Evolutionary conservation across 2,797 vertebrate species (phyloP).

Genomic region (Amblyopsis hoosieri): DNA sequence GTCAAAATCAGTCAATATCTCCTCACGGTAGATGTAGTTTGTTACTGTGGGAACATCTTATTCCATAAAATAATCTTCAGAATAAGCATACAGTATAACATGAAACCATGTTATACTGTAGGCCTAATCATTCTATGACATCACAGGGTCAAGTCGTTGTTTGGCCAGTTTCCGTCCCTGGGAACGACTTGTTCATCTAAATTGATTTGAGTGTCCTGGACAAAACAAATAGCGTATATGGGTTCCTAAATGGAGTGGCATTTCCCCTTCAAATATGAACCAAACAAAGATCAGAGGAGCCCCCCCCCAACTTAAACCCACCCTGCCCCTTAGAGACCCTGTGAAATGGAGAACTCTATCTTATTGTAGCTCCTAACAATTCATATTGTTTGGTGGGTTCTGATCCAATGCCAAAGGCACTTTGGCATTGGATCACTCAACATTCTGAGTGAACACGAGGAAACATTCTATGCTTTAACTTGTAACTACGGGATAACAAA

Average conservation of each 20-base stretch:
- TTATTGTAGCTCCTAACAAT: constrained; percentile 46
- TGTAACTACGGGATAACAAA: constrained; percentile 34
- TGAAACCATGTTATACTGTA: background rate
- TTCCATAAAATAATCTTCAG: background rate
- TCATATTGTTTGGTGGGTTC: constrained; percentile 56
- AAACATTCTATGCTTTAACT: constrained; percentile 19
- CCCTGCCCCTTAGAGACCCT: constrained; percentile 2
- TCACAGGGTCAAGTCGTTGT: background rate
- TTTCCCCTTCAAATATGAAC: constrained; percentile 24
- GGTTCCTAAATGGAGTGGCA: constrained; percentile 5
- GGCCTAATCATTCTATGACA: too few species aligned
- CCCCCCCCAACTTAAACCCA: background rate
- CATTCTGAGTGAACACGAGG: constrained; percentile 12
- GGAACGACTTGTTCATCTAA: background rate
- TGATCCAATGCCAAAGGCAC: constrained; percentile 42
- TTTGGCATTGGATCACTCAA: constrained; percentile 14
- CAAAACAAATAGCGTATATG: constrained; percentile 1
- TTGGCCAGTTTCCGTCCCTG: background rate
- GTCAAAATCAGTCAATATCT: too few species aligned
- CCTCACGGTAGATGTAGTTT: too few species aligned
- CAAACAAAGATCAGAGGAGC: constrained; percentile 30
- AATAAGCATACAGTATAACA: too few species aligned
- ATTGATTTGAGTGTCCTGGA: background rate
- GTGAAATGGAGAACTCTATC: constrained; percentile 43
- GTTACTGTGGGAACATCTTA: background rate